A percentile compares a stretch with the other conserved stretches of the same genome.
Conservation (phyloP, 2,888 invertebrate species). For the Schrankia costaestrigalis region DNA sequence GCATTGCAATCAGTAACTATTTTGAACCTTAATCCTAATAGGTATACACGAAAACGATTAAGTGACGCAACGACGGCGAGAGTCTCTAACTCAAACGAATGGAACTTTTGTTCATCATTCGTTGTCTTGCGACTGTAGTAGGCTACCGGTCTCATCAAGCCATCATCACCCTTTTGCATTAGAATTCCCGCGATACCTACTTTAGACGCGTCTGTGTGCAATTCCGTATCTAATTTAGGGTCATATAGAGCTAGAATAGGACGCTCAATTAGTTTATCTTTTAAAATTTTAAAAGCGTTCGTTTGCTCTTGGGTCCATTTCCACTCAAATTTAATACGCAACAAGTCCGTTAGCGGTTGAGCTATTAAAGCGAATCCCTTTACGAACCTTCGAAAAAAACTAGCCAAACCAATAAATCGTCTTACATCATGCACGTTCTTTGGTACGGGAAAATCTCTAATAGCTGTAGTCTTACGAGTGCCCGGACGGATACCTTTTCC, state of each 20-base stretch:
- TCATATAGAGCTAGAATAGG: slow-evolving; percentile 38
- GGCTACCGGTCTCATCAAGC: slow-evolving; percentile 14
- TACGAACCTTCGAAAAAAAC: slow-evolving; percentile 38
- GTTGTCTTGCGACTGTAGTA: slow-evolving; percentile 28
- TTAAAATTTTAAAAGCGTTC: slow-evolving; percentile 26
- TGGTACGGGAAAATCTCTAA: not conserved
- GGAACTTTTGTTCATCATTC: slow-evolving; percentile 16
- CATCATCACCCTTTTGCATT: slow-evolving; percentile 24
- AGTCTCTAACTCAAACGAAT: slow-evolving; percentile 6
- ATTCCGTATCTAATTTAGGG: slow-evolving; percentile 24
- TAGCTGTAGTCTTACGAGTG: not conserved
- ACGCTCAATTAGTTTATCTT: slow-evolving; percentile 25
- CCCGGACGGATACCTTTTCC: not conserved
- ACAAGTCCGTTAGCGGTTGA: slow-evolving; percentile 25
- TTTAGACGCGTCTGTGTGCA: slow-evolving; percentile 47
- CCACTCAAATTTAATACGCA: slow-evolving; percentile 13
- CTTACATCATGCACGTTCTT: slow-evolving; percentile 12
- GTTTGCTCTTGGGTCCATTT: slow-evolving; percentile 9
- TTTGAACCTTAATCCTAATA: slow-evolving; percentile 8
- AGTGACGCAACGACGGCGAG: slow-evolving; percentile 25
- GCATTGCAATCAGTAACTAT: slow-evolving; percentile 9
- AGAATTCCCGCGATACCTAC: slow-evolving; percentile 24
- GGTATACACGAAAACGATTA: slow-evolving; percentile 19
- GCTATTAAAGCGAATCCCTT: slow-evolving; percentile 27
- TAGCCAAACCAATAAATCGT: slow-evolving; percentile 33